phyloP scores from a whole-genome alignment of 2,888 invertebrate species.

The Phlogophora meticulosa region DNA sequence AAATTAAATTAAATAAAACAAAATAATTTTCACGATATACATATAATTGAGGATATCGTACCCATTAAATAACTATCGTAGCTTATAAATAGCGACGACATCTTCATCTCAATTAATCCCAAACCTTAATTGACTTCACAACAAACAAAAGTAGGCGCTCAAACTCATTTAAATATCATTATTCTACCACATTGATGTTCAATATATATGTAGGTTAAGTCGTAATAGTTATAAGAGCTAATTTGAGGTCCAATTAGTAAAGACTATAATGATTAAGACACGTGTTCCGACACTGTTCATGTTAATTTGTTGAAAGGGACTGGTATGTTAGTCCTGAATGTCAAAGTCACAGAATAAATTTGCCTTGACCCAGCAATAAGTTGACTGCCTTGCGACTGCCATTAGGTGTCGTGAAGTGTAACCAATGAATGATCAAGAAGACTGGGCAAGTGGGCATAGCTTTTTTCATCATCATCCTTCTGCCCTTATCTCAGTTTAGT shows the following conservation, averaged over 20 bases:
- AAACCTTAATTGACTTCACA: slow-evolving; percentile 1
- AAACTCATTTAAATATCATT: slow-evolving; percentile 37
- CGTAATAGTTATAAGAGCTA: slow-evolving; percentile 30
- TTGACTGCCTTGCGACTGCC: slow-evolving; percentile 17
- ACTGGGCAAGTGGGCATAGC: too few relatives aligned
- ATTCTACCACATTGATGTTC: not conserved
- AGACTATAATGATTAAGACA: slow-evolving; percentile 25
- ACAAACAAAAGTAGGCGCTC: slow-evolving; percentile 3
- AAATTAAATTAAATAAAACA: too few relatives aligned
- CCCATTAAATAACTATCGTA: too few relatives aligned
- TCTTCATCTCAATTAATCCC: slow-evolving; percentile 3
- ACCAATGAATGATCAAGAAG: not conserved
- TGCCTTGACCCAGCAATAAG: slow-evolving; percentile 2
- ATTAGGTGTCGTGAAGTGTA: not conserved
- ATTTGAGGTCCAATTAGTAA: slow-evolving; percentile 49
- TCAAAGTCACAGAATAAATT: slow-evolving; percentile 45
- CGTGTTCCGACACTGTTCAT: slow-evolving; percentile 32
- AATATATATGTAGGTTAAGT: slow-evolving; percentile 27
- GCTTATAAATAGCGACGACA: too few relatives aligned
- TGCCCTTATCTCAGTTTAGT: too few relatives aligned
- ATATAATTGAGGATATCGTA: too few relatives aligned
- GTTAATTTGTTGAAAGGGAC: slow-evolving; percentile 50
- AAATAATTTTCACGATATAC: too few relatives aligned
- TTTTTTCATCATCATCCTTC: too few relatives aligned
- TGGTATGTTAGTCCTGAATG: slow-evolving; percentile 19